Evolutionary conservation across 92 coral and sea anemone species (phyloP), one percentile per base, ranked within the genome.

Genomic region (Parazoanthus darwini): DNA sequence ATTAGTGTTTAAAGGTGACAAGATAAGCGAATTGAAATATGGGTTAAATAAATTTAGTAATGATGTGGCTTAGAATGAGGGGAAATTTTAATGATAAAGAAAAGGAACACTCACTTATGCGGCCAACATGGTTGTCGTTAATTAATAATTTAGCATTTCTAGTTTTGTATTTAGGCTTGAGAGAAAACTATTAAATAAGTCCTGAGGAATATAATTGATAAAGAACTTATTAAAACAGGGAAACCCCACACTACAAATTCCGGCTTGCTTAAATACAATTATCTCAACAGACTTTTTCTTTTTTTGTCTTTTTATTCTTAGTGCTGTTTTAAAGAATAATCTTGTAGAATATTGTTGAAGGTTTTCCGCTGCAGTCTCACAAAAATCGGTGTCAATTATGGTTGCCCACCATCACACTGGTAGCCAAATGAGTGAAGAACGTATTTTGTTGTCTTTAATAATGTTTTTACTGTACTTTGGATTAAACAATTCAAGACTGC

Each of bases 91-190:
- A 70, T 83, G 70, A n/a, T 35, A 44, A 68, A 46, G 51, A 83
- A 71, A 58, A n/a, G 26, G 68, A 46, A 15, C 75, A 72, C 80
- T 76, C 11, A 8, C 43, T 76, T 9, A 22, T 16, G 82, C 63
- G 58, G 66, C 37, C 82, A 9, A 3, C 23, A 7, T 29, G 56
- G 39, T 84, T 84, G 54, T 42, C 38, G 29, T 44, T 84, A 29
- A 84, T 84, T 43, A 84, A 84, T 84, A 43, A 84, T 84, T 20
- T 35, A 84, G 29, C 26, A 56, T 35, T 80, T 56, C n/a, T 80
- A 56, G 72, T 18, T 80, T 80, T 25, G 15, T 54, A 18, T 54
- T 63, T 20, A 23, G 18, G 20, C 66, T 43, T 22, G 36, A 58
- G 63, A 33, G 65, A 25, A 10, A 25, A 23, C n/a, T 29, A 35